phyloP scores from a whole-genome alignment of 2,113 vertebrate species.

The Podarcis cretensis region DNA sequence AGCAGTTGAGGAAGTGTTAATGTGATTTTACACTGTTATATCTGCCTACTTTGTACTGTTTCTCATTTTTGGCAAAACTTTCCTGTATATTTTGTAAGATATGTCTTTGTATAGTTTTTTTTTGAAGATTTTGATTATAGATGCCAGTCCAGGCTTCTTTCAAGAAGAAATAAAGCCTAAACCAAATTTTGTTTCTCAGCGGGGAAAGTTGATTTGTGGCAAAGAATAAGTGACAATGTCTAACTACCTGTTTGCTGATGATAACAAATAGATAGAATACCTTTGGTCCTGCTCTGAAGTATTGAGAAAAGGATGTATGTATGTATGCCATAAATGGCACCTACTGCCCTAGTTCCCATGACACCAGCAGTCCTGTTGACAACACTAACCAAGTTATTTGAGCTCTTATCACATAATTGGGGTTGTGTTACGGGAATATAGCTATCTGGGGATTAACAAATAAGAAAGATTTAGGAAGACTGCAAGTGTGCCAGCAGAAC shows the following conservation, averaged over 20 bases:
- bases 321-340: no score
- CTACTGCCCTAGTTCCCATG: not conserved
- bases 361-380: no score
- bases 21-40: conserved; percentile 65
- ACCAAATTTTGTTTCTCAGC: conserved; percentile 57
- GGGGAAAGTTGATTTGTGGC: not conserved
- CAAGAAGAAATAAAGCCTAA: conserved; percentile 79
- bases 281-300: not conserved
- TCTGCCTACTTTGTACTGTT: conserved; percentile 66
- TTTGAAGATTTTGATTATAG: conserved; percentile 84
- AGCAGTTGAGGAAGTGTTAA: conserved; percentile 56
- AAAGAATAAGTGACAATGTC: not conserved
- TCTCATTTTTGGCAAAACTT: conserved; percentile 73
- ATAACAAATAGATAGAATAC: not conserved
- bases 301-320: not conserved
- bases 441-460: no score
- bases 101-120: conserved; percentile 85
- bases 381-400: no score
- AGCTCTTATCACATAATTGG: no score
- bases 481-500: no score
- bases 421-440: no score
- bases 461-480: no score
- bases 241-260: not conserved
- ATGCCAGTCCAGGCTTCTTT: conserved; percentile 80
- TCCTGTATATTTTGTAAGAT: conserved; percentile 85